A percentile compares a stretch with the other conserved stretches of the same genome.
Evolutionary conservation across 1,140 invertebrate genomes (phyloP).

Genomic region (Leptinotarsa defecta): DNA sequence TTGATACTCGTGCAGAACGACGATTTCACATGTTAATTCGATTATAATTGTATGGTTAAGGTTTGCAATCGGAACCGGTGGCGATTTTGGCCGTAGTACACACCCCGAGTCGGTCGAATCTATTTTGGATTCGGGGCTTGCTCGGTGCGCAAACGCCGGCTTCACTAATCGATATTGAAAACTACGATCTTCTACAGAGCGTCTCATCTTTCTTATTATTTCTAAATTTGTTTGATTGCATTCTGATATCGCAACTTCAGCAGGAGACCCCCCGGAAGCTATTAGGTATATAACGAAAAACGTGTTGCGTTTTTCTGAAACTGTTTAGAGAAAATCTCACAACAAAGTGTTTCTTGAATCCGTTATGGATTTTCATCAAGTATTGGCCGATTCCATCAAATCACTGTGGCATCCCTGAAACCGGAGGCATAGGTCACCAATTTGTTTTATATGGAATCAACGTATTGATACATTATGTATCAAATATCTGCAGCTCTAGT

Average conservation of each 20-base stretch:
- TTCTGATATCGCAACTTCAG: background rate
- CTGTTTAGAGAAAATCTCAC: too few relatives aligned
- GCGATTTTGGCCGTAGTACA: conserved; percentile 48
- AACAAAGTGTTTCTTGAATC: too few relatives aligned
- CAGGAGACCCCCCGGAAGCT: too few relatives aligned
- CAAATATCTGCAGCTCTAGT: too few relatives aligned
- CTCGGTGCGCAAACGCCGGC: conserved; percentile 19
- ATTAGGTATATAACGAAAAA: too few relatives aligned
- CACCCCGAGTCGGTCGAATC: conserved; percentile 46
- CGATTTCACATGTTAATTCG: conserved; percentile 38
- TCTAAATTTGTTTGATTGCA: background rate
- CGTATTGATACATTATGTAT: too few relatives aligned
- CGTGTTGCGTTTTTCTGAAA: too few relatives aligned
- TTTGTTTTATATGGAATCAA: too few relatives aligned
- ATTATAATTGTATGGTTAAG: conserved; percentile 35
- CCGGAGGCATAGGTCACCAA: too few relatives aligned
- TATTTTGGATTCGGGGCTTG: conserved; percentile 25
- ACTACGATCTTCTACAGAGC: conserved; percentile 29
- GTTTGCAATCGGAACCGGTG: conserved; percentile 36
- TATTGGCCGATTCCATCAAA: too few relatives aligned
- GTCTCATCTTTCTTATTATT: conserved; percentile 7
- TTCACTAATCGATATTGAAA: conserved; percentile 23
- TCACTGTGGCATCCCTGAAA: too few relatives aligned
- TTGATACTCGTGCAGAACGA: conserved; percentile 7
- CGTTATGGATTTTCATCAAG: too few relatives aligned